A percentile compares a stretch with the other conserved stretches of the same genome.
Evolutionary conservation across 2,888 invertebrate species (phyloP).

Genomic region (Torymus auratus): DNA sequence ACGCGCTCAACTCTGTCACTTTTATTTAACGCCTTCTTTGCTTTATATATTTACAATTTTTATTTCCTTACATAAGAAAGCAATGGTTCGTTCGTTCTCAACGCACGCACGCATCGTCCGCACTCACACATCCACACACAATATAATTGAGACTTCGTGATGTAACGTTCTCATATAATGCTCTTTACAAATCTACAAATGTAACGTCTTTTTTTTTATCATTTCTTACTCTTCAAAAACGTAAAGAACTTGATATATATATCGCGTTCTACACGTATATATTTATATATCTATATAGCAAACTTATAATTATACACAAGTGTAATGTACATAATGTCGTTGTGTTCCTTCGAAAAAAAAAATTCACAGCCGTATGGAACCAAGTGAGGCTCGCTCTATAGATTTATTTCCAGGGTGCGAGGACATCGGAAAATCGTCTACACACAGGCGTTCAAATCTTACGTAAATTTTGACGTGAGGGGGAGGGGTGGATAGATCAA

Average conservation of each 20-base stretch:
- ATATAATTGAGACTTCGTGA: conserved; percentile 46
- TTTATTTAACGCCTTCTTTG: conserved; percentile 34
- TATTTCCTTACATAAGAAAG: conserved; percentile 40
- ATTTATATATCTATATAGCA: conserved; percentile 3
- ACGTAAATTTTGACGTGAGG: neutral
- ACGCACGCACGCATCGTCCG: neutral
- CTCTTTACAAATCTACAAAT: conserved; percentile 48
- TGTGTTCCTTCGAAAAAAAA: conserved; percentile 65
- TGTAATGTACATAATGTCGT: conserved; percentile 70
- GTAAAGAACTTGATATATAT: conserved; percentile 49
- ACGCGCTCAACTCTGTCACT: conserved; percentile 14
- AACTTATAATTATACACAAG: conserved; percentile 61
- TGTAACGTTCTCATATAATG: conserved; percentile 10
- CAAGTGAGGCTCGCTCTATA: conserved; percentile 62
- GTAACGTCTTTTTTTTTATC: conserved; percentile 14
- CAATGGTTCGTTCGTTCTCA: conserved; percentile 17
- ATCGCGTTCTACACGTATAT: conserved; percentile 1
- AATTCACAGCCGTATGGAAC: conserved; percentile 76
- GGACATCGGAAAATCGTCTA: too few species aligned
- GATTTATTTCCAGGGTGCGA: neutral
- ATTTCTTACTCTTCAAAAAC: neutral
- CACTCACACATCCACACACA: conserved; percentile 35
- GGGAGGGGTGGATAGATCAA: too few species aligned
- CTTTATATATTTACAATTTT: conserved; percentile 49
- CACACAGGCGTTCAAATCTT: conserved; percentile 1